phyloP scores from a whole-genome alignment of 1,140 invertebrate species.

The Cardiocondyla obscurior region DNA sequence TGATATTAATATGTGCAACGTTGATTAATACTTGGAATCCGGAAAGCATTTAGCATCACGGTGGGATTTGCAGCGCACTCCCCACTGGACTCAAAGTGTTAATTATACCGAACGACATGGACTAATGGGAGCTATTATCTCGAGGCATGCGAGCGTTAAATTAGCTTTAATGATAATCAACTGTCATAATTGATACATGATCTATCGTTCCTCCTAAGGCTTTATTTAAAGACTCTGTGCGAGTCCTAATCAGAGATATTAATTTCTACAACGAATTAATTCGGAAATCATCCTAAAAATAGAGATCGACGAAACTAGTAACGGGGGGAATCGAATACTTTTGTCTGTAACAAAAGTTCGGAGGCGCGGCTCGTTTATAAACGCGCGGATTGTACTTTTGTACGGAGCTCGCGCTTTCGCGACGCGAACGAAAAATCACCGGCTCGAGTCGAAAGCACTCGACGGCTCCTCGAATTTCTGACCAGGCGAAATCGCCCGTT shows the following conservation, averaged over 20 bases:
- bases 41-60: conserved; percentile 27
- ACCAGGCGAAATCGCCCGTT: conserved; percentile 58
- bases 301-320: not conserved
- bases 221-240: not conserved
- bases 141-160: conserved; percentile 39
- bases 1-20: conserved; percentile 6
- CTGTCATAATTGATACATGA: not conserved
- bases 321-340: not conserved
- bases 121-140: conserved; percentile 52
- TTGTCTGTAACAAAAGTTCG: not conserved
- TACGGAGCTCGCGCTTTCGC: not conserved
- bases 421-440: conserved; percentile 9
- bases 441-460: conserved; percentile 11
- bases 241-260: not conserved
- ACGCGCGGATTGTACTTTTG: not conserved
- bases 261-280: too few relatives aligned
- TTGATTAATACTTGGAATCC: conserved; percentile 51
- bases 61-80: conserved; percentile 21
- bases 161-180: conserved; percentile 42
- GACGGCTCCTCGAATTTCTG: conserved; percentile 36
- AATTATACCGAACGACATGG: conserved; percentile 43
- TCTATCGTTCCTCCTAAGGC: not conserved
- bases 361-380: not conserved
- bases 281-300: too few relatives aligned
- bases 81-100: conserved; percentile 37